Percentiles rank a stretch among this genome's conserved stretches.
These are phyloP conservation scores for Neomicropteryx cornuta DNA, from an alignment of 1,140 invertebrate species.

Conservation along the genomic window DNA sequence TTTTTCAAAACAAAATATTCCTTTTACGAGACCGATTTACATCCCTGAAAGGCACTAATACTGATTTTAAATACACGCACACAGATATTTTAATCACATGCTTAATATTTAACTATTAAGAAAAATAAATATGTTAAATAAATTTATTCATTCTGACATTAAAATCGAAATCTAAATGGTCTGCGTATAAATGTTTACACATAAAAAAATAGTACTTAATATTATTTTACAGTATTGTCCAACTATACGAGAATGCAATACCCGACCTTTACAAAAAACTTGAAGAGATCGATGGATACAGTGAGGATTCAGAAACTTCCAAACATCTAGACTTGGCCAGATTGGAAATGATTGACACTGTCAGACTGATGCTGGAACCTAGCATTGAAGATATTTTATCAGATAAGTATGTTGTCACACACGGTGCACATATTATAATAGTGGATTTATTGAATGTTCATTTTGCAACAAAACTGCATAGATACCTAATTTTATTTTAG, in stretches of 20 bases:
- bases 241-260: slow-evolving; percentile 51
- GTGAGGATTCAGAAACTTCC: slow-evolving; percentile 20
- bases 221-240: slow-evolving; percentile 47
- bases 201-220: no score
- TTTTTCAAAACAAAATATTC: slow-evolving; percentile 1
- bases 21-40: neutral
- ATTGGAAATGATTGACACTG: slow-evolving; percentile 37
- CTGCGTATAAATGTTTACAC: no score
- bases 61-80: neutral
- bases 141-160: slow-evolving; percentile 9
- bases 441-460: no score
- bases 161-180: no score
- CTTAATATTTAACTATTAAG: neutral
- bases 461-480: no score
- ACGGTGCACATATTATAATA: no score
- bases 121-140: slow-evolving; percentile 5
- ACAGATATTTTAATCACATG: slow-evolving; percentile 1
- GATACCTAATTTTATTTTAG: no score
- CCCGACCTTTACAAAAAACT: slow-evolving; percentile 50
- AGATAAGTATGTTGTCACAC: slow-evolving; percentile 12
- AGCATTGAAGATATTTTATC: slow-evolving; percentile 30
- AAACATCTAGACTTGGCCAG: slow-evolving; percentile 31
- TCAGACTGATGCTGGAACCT: slow-evolving; percentile 35
- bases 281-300: slow-evolving; percentile 21
- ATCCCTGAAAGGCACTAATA: neutral